Evolutionary conservation across 2,113 vertebrate genomes (phyloP).

Genomic region (Pardalotus punctatus): DNA sequence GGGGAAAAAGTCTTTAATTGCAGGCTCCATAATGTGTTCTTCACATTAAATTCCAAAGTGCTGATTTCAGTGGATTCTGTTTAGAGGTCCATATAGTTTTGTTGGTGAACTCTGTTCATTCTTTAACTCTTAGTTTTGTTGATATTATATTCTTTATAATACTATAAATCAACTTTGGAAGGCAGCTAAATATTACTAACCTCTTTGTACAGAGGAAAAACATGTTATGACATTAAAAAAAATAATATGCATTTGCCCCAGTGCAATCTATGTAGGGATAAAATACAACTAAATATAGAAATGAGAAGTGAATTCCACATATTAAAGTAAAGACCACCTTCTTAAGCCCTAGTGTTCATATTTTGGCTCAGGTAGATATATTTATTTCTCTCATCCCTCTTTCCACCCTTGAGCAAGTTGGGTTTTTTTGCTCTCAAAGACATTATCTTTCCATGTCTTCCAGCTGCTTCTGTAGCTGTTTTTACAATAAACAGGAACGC

Average conservation of each 20-base stretch:
- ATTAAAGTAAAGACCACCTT: not conserved
- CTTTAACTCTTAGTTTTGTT: conserved; percentile 5
- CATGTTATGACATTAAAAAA: not conserved
- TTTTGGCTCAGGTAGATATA: not conserved
- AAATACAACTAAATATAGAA: not conserved
- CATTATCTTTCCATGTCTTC: not conserved
- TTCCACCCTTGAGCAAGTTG: not conserved
- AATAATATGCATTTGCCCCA: not conserved
- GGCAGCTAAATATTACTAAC: not conserved
- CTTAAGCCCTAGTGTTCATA: not conserved
- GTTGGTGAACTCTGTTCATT: conserved; percentile 9
- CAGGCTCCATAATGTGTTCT: conserved; percentile 64
- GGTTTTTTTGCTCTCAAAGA: fast-evolving
- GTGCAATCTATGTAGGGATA: not conserved
- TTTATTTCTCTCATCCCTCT: not conserved
- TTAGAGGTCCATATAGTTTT: conserved; percentile 64
- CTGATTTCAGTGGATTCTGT: conserved; percentile 63
- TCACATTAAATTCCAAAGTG: conserved; percentile 67
- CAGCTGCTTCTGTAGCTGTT: not conserved
- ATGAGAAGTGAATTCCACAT: not conserved
- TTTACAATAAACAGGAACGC: not conserved
- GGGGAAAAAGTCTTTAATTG: conserved; percentile 66
- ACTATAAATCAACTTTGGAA: not conserved
- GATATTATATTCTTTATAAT: not conserved
- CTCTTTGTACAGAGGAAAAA: not conserved